Percentiles rank a stretch among this genome's conserved stretches.
Conservation (phyloP, 2,797 vertebrate genomes). For the Darevskia nairensis region DNA sequence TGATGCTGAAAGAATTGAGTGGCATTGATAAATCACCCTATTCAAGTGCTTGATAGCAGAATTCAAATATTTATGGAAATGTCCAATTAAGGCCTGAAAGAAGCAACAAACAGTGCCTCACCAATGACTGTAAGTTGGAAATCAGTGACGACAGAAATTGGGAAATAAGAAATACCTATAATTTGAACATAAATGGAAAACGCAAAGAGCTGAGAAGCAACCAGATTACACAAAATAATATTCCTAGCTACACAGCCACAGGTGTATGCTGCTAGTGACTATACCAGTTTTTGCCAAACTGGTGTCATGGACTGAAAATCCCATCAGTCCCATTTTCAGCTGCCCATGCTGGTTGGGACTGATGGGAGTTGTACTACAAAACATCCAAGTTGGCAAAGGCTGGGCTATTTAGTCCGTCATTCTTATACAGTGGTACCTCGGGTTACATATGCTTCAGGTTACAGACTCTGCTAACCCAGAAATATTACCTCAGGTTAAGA, state of each 20-base stretch:
- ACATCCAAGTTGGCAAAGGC: too few species aligned
- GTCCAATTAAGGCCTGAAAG: slow-evolving; percentile 49
- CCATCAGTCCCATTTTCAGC: too few species aligned
- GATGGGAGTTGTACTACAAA: too few species aligned
- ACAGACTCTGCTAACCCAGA: too few species aligned
- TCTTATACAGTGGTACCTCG: too few species aligned
- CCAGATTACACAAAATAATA: neutral
- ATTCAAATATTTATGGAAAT: slow-evolving; percentile 61
- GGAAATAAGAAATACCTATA: neutral
- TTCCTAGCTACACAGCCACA: neutral
- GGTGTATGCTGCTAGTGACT: too few species aligned
- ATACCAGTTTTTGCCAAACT: too few species aligned
- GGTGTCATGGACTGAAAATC: too few species aligned
- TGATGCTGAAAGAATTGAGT: slow-evolving; percentile 43
- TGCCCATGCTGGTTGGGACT: too few species aligned
- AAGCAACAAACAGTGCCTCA: slow-evolving; percentile 27
- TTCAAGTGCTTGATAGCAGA: slow-evolving; percentile 64
- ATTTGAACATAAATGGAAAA: neutral
- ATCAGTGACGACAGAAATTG: slow-evolving; percentile 22
- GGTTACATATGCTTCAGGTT: too few species aligned
- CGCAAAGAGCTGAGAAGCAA: neutral
- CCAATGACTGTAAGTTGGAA: slow-evolving; percentile 28
- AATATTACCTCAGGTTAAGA: too few species aligned
- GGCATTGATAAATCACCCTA: slow-evolving; percentile 66
- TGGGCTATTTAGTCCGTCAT: too few species aligned